phyloP scores from a whole-genome alignment of 2,888 invertebrate species.

The Camptogramma bilineatum region DNA sequence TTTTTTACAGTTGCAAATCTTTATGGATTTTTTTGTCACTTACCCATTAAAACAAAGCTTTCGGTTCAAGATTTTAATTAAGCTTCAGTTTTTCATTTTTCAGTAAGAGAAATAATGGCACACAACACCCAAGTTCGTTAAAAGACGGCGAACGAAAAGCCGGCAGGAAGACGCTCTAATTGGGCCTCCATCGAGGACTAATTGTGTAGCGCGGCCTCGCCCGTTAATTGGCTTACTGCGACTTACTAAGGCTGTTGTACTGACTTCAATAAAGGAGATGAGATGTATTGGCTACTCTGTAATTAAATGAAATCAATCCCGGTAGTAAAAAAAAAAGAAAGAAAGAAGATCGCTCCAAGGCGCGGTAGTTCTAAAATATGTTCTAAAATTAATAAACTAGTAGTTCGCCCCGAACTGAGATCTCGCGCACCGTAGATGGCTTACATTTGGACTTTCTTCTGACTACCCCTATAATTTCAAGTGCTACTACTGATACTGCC shows the following conservation, averaged over 20 bases:
- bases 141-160: slow-evolving; percentile 30
- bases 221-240: slow-evolving; percentile 35
- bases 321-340: background rate
- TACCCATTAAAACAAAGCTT: too few species aligned
- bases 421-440: too few species aligned
- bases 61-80: background rate
- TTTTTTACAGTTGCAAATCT: too few species aligned
- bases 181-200: slow-evolving; percentile 40
- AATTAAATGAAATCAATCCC: slow-evolving; percentile 8
- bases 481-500: too few species aligned
- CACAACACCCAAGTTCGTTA: slow-evolving; percentile 21
- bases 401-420: too few species aligned
- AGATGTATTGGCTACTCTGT: slow-evolving; percentile 8
- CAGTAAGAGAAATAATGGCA: background rate
- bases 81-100: background rate
- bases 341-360: background rate
- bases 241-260: slow-evolving; percentile 22
- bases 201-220: slow-evolving; percentile 38
- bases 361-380: too few species aligned
- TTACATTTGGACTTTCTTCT: too few species aligned
- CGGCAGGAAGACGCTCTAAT: slow-evolving; percentile 37
- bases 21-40: too few species aligned
- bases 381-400: too few species aligned
- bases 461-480: too few species aligned
- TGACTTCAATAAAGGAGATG: slow-evolving; percentile 9